These are phyloP conservation scores for Eupithecia inturbata DNA, from an alignment of 2,888 invertebrate species.

Conservation along the genomic window DNA sequence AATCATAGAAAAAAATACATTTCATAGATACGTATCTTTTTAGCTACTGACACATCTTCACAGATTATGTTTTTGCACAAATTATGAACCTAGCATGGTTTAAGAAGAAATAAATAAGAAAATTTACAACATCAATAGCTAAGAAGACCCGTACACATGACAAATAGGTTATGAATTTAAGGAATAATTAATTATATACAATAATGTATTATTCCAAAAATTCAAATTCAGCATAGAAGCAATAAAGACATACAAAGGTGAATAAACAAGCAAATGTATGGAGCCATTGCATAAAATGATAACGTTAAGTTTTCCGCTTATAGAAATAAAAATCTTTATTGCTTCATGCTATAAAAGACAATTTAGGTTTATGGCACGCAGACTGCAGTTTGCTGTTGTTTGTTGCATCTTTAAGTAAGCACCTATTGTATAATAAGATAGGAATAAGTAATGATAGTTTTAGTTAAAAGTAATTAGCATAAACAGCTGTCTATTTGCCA, in stretches of 20 bases:
- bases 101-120: constrained; percentile 7
- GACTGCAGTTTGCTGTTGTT: constrained; percentile 26
- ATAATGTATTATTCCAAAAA: constrained; percentile 36
- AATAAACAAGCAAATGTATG: constrained; percentile 4
- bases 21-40: constrained; percentile 46
- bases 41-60: constrained; percentile 49
- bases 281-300: neutral
- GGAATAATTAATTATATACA: constrained; percentile 31
- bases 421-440: neutral
- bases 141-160: constrained; percentile 37
- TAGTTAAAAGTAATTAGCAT: neutral
- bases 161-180: constrained; percentile 20
- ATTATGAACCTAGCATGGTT: neutral
- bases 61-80: constrained; percentile 1
- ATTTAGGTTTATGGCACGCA: constrained; percentile 30
- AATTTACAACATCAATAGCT: constrained; percentile 37
- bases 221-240: constrained; percentile 26
- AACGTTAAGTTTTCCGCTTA: neutral
- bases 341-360: constrained; percentile 28
- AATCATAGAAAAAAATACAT: constrained; percentile 25
- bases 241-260: constrained; percentile 30
- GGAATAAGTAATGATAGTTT: neutral
- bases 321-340: constrained; percentile 27
- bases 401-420: neutral
- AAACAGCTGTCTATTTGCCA: constrained; percentile 35